Conservation (phyloP, 2,797 vertebrate species). For the Pipistrellus nathusii region DNA sequence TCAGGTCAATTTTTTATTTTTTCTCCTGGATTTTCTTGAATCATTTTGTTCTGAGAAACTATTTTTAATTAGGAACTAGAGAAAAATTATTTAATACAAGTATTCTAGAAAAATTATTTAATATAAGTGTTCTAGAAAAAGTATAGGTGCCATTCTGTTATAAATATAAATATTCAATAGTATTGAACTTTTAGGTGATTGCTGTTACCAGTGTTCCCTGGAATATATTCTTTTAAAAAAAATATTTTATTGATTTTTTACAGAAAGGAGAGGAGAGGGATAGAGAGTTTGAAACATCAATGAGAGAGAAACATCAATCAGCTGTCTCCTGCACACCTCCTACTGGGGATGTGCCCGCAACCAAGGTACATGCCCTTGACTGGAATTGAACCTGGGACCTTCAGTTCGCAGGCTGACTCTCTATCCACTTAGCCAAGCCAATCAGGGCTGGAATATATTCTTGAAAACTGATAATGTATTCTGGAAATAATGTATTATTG, state of each 20-base stretch:
- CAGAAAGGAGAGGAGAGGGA: too few species aligned
- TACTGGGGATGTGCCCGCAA: too few species aligned
- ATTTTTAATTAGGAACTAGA: neutral
- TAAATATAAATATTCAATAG: neutral
- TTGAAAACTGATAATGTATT: neutral
- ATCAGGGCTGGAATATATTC: too few species aligned
- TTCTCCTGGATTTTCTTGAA: neutral
- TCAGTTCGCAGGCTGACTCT: too few species aligned
- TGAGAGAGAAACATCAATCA: too few species aligned
- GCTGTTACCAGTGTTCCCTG: neutral
- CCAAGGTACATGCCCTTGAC: too few species aligned
- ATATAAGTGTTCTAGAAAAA: neutral
- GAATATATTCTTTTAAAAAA: neutral
- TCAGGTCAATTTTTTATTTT: neutral
- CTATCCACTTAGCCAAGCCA: too few species aligned
- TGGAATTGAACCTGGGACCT: too few species aligned
- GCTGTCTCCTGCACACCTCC: too few species aligned
- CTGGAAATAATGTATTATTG: neutral
- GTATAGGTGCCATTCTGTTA: neutral
- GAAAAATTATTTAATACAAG: neutral
- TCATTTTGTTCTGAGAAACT: neutral
- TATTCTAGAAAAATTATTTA: neutral
- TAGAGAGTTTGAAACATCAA: too few species aligned
- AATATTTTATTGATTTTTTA: too few species aligned
- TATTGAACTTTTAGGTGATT: neutral